Base-by-base conservation (phyloP, 2,113 vertebrate species). In the Danionella cerebrum region DNA sequence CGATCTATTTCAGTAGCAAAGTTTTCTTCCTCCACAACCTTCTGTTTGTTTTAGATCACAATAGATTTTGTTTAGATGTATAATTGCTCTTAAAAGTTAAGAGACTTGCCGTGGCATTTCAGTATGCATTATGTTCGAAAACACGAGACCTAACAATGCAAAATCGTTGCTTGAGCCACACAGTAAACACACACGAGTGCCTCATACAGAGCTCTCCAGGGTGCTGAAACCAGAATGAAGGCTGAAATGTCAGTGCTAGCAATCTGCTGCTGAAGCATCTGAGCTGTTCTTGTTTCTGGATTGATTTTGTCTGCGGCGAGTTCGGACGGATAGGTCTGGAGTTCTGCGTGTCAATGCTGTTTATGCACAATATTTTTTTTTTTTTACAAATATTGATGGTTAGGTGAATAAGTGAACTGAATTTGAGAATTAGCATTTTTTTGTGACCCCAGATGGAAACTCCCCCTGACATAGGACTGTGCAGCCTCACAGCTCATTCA, bases 171-270 rank as follows among this genome's bases (percentile, higher is more conserved):
- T 36, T 48, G 44, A 48, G 42, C 36, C 59, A 63, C 14, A 6
- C 29, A 63, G 5, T 63, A 22, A 47, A 19, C 27, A 45, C 31
- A 42, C 33, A 35, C 13, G 54, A 58, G 54, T 27, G 59, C 25
- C 16, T 63, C 42, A 13, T 5, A 18, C 12, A 0, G 59, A 63
- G 59, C 59, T 63, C 59, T 63, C 42, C 27, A 14, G 42, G 59
- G 42, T 48, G 42, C 59, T 63, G 27, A 48, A 63, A 48, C 24
- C 59, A 63, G 27, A 27, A 14, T 8, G 44, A 63, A 35, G 59
- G 59, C 44, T 63, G 8, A 48, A 63, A 63, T 63, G 59, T 63
- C 59, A 63, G 48, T 21, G 59, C 42, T 35, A 33, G 27, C 18
- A 19, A 48, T 31, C 10, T 18, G 25, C 29, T 16, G 5, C 18